These are phyloP conservation scores for Thereva unica DNA, from an alignment of 2,888 invertebrate species.

Conservation along the genomic window DNA sequence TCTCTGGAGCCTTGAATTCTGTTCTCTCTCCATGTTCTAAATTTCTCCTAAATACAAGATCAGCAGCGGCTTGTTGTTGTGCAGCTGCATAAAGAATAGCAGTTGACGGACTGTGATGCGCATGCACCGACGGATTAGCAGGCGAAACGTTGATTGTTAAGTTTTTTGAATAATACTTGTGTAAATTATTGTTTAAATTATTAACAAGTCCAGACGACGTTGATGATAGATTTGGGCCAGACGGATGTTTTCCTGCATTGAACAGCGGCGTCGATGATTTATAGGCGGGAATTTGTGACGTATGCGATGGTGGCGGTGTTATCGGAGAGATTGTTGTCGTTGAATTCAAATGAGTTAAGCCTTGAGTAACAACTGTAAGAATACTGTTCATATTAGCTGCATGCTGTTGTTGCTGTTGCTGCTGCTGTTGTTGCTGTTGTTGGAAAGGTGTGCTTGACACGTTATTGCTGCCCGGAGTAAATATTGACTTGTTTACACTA, in stretches of 20 bases:
- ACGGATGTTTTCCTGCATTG: constrained; percentile 32
- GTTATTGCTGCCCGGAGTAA: constrained; percentile 34
- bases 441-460: not conserved
- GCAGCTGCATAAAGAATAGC: constrained; percentile 45
- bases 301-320: constrained; percentile 50
- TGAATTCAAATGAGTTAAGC: constrained; percentile 56
- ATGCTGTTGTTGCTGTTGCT: constrained; percentile 41
- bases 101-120: constrained; percentile 40
- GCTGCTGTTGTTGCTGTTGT: constrained; percentile 36
- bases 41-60: constrained; percentile 32
- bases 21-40: constrained; percentile 38
- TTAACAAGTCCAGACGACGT: not conserved
- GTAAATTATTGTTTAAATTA: constrained; percentile 34
- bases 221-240: not conserved
- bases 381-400: constrained; percentile 52
- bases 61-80: constrained; percentile 34
- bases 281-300: constrained; percentile 31
- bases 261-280: constrained; percentile 33
- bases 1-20: constrained; percentile 45
- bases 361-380: constrained; percentile 55
- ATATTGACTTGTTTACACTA: constrained; percentile 34
- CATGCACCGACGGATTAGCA: constrained; percentile 7
- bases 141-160: constrained; percentile 39
- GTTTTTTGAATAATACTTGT: constrained; percentile 41
- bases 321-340: constrained; percentile 57